Evolutionary conservation across 2,797 vertebrate genomes (phyloP).

Genomic region (Rhincodon typus): DNA sequence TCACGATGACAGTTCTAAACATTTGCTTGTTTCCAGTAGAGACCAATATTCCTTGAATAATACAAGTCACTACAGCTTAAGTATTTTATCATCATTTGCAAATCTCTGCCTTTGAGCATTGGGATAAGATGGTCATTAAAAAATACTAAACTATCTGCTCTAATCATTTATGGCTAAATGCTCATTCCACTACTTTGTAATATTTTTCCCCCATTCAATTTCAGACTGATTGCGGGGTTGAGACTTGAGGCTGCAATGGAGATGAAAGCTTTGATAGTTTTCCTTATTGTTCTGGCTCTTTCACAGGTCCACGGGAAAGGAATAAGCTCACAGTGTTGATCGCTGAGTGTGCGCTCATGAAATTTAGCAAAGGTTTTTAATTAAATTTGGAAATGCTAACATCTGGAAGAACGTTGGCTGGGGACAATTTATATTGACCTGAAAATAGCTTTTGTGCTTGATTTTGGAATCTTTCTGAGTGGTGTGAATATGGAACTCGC

Average conservation of each 20-base stretch:
- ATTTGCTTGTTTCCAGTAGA: neutral
- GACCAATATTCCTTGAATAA: slow-evolving; percentile 3
- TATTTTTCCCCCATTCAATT: neutral
- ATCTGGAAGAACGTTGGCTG: neutral
- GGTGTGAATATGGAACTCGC: neutral
- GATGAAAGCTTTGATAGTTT: neutral
- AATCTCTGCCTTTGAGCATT: neutral
- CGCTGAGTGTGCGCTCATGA: neutral
- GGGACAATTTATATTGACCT: neutral
- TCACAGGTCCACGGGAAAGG: neutral
- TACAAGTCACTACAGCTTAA: neutral
- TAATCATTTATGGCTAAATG: neutral
- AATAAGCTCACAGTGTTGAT: neutral
- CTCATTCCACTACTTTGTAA: neutral
- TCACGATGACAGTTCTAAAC: neutral
- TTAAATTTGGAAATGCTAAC: neutral
- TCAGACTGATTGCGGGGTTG: neutral
- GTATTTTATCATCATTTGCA: neutral
- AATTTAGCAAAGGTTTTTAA: neutral
- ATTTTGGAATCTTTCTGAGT: neutral
- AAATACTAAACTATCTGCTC: neutral
- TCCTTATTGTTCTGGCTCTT: neutral
- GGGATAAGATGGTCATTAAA: neutral
- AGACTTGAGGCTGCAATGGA: neutral
- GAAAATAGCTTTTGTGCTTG: neutral